Percentiles rank a stretch among this genome's conserved stretches.
Conservation (phyloP, 2,888 invertebrate genomes). For the Hanleya hanleyi region DNA sequence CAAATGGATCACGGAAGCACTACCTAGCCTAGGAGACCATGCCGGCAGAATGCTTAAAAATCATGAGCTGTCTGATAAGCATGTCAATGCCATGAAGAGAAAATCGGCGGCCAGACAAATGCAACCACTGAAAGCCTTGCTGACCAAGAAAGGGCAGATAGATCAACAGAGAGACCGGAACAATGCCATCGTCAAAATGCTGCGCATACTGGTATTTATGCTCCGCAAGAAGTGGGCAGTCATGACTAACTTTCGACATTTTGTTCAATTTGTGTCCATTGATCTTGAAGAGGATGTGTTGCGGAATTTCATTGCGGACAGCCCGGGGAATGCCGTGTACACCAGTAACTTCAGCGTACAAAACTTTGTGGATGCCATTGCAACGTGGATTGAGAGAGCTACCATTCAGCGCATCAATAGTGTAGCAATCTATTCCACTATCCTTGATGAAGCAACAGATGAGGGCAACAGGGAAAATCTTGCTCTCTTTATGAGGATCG, state of each 20-base stretch:
- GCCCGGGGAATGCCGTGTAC: no score
- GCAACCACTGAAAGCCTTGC: no score
- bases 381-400: no score
- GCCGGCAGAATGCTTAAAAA: background rate
- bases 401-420: no score
- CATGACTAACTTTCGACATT: background rate
- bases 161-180: no score
- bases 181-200: background rate
- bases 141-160: no score
- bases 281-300: background rate
- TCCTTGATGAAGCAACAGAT: background rate
- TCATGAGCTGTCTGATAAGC: background rate
- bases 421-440: no score
- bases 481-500: background rate
- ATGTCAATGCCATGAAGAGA: background rate
- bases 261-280: background rate
- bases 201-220: background rate
- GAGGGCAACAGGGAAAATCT: background rate
- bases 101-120: no score
- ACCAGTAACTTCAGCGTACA: no score
- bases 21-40: background rate
- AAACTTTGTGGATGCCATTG: no score
- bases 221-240: background rate
- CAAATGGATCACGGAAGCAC: background rate
- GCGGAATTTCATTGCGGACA: no score